phyloP scores from a whole-genome alignment of 1,140 invertebrate genomes.

The Drosophila kepulauana region DNA sequence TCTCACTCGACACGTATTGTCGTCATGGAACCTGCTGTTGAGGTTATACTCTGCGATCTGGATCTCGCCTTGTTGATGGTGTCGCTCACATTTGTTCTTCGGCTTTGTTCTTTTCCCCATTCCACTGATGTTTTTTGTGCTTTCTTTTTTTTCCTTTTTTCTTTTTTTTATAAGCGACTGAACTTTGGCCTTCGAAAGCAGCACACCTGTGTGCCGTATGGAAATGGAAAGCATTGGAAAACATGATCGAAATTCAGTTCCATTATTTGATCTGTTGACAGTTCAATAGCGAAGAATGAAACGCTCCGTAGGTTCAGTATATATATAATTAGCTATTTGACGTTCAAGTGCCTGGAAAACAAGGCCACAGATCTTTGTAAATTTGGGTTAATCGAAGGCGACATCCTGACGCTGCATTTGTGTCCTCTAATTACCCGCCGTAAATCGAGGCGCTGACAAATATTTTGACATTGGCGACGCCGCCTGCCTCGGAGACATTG shows the following conservation, averaged over 20 bases:
- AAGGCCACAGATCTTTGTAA: constrained; percentile 17
- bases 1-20: constrained; percentile 74
- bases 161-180: constrained; percentile 33
- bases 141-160: neutral
- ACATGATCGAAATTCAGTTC: neutral
- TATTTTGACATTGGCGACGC: constrained; percentile 76
- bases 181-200: constrained; percentile 59
- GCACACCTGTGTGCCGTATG: constrained; percentile 63
- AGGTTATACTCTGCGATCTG: neutral
- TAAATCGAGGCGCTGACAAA: constrained; percentile 77
- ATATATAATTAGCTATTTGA: neutral
- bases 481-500: constrained; percentile 19
- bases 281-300: constrained; percentile 10
- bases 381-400: constrained; percentile 68
- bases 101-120: constrained; percentile 43
- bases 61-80: constrained; percentile 22
- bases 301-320: neutral
- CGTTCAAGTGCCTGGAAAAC: constrained; percentile 58
- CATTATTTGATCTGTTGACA: constrained; percentile 14
- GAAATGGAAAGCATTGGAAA: neutral
- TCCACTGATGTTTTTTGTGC: neutral
- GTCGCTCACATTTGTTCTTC: constrained; percentile 45
- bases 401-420: constrained; percentile 64
- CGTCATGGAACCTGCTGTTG: constrained; percentile 48
- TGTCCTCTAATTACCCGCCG: constrained; percentile 67